Evolutionary conservation across 2,113 vertebrate genomes (phyloP).

Genomic region (Rafetus swinhoei): DNA sequence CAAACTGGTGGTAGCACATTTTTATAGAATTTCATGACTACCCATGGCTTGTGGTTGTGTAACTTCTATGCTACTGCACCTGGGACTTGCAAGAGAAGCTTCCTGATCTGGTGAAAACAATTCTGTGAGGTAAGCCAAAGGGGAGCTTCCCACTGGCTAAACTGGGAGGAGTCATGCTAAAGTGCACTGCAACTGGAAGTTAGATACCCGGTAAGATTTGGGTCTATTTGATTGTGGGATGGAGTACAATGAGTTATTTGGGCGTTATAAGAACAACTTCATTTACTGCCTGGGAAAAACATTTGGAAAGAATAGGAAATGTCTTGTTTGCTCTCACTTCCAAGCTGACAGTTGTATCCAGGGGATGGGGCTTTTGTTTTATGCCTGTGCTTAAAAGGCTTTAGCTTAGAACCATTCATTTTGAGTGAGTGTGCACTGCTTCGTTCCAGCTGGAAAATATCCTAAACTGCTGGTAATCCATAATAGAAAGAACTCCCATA

Average conservation of each 20-base stretch:
- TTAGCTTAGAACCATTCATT: constrained; percentile 3
- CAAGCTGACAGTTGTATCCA: neutral
- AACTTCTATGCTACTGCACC: neutral
- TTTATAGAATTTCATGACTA: neutral
- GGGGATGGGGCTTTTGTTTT: constrained; percentile 8
- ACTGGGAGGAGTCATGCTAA: neutral
- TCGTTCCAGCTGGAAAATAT: constrained; percentile 37
- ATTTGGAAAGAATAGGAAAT: neutral
- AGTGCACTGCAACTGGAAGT: neutral
- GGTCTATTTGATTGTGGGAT: neutral
- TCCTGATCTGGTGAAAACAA: neutral
- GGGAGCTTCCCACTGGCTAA: too few species aligned
- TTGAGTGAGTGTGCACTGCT: neutral
- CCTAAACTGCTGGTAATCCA: neutral
- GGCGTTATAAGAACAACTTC: neutral
- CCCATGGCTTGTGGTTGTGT: neutral
- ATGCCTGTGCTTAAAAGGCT: constrained; percentile 18
- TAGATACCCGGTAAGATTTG: neutral
- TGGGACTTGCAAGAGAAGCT: neutral
- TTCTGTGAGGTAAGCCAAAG: neutral
- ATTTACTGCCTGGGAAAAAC: neutral
- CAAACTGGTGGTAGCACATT: neutral
- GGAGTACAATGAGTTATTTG: neutral
- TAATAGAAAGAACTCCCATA: constrained; percentile 2
- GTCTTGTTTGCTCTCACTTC: neutral